Evolutionary conservation across 1,140 invertebrate genomes (phyloP).

Genomic region (Radopholus similis): DNA sequence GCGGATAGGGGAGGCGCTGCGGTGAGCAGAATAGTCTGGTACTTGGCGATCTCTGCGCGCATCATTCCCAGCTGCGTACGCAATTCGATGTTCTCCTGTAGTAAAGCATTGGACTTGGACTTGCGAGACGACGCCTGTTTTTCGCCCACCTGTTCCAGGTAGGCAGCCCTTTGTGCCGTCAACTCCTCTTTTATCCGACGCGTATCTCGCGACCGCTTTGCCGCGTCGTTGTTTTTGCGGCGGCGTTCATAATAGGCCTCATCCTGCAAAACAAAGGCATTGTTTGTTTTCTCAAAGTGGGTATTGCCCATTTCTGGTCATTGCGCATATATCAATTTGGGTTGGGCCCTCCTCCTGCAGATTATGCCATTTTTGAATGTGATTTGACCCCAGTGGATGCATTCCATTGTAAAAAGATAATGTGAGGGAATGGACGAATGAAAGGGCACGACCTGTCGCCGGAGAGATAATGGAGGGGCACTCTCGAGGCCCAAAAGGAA

Average conservation of each 20-base stretch:
- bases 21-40: background rate
- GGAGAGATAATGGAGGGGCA: background rate
- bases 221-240: constrained; percentile 88
- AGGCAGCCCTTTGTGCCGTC: constrained; percentile 12
- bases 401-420: background rate
- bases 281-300: too few species aligned
- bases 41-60: background rate
- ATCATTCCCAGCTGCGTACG: background rate
- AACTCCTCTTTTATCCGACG: constrained; percentile 70
- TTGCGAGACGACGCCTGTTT: background rate
- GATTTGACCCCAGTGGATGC: background rate
- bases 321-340: background rate
- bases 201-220: constrained; percentile 84
- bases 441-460: background rate
- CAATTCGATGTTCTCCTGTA: background rate
- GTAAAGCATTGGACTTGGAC: background rate
- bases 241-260: constrained; percentile 79
- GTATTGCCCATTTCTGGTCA: constrained; percentile 9
- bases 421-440: background rate
- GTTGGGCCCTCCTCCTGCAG: background rate
- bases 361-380: background rate
- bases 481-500: too few species aligned
- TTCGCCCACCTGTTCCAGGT: constrained; percentile 10
- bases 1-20: background rate
- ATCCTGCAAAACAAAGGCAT: constrained; percentile 62